Evolutionary conservation across 2,888 invertebrate species (phyloP).

Genomic region (Amphipyra tragopoginis): DNA sequence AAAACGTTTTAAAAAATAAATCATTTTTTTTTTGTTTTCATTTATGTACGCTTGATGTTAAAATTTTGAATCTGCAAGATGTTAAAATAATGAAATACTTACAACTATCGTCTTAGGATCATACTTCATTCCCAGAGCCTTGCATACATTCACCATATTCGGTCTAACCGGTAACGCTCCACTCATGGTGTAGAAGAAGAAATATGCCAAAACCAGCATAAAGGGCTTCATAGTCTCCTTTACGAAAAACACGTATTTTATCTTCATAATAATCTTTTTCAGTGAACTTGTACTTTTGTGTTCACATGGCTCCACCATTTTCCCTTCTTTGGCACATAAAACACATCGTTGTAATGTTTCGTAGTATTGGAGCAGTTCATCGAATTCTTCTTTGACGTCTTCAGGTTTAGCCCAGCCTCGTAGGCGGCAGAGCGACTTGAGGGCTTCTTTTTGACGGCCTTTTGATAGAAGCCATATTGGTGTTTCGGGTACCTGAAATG

Average conservation of each 20-base stretch:
- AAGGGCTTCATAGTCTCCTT: slow-evolving; percentile 89
- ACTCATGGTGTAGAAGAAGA: slow-evolving; percentile 87
- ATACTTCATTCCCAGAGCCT: slow-evolving; percentile 84
- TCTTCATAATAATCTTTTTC: slow-evolving; percentile 68
- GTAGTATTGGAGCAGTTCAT: slow-evolving; percentile 83
- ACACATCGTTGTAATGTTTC: slow-evolving; percentile 76
- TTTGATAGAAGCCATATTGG: slow-evolving; percentile 91
- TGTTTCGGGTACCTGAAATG: slow-evolving; percentile 89
- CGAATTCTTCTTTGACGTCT: slow-evolving; percentile 87
- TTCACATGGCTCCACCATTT: slow-evolving; percentile 67
- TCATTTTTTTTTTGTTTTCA: too few relatives aligned
- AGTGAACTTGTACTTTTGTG: slow-evolving; percentile 70
- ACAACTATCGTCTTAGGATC: slow-evolving; percentile 85
- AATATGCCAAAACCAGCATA: slow-evolving; percentile 85
- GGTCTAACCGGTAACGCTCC: slow-evolving; percentile 87
- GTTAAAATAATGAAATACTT: slow-evolving; percentile 62
- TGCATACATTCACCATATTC: slow-evolving; percentile 89
- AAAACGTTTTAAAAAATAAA: too few relatives aligned
- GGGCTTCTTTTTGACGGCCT: slow-evolving; percentile 87
- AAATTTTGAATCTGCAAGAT: too few relatives aligned
- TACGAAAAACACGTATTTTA: slow-evolving; percentile 80
- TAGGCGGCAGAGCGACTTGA: slow-evolving; percentile 87
- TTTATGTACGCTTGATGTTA: too few relatives aligned
- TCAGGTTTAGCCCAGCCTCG: slow-evolving; percentile 88
- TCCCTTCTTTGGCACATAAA: slow-evolving; percentile 75